Base-by-base conservation (phyloP, 2,888 invertebrate genomes). In the Steinernema carpocapsae region DNA sequence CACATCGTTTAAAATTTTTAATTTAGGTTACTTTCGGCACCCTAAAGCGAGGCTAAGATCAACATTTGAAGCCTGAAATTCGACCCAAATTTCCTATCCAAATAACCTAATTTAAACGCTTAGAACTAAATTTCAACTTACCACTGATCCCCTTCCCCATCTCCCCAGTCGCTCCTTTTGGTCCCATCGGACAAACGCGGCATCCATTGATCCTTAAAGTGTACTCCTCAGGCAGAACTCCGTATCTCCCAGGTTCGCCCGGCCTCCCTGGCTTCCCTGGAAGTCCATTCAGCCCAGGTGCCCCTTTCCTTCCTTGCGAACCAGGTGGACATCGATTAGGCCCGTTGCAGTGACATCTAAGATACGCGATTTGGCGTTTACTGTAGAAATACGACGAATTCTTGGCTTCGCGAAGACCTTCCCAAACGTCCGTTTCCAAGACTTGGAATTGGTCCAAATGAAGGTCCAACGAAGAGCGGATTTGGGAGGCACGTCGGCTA, bases 131-230 rank as follows among this genome's bases (percentile, higher is more conserved):
- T n/a, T n/a, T n/a, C n/a, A n/a, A n/a, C n/a, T n/a, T n/a, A n/a
- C n/a, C n/a, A n/a, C n/a, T n/a, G n/a, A n/a, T n/a, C n/a, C n/a
- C n/a, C 64, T 19, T 64, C 32, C 64, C 64, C 17, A 29, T 17
- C 17, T 26, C 26, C 1, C 64, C 64, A 1, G 19, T 64, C 32
- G 64, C 64, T 14, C 64, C 64, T 32, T 64, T 64, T 6, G 64
- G 64, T 26, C 64, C 64, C 64, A 64, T 64, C 64, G 64, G 64
- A 64, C 64, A 64, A 10, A 64, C 64, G 2, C 64, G 64, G n/a
- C 64, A 64, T 17, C 64, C 64, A 29, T 32, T 32, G 64, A 64
- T 64, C 64, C 64, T 10, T 1, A 64, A 6, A 1, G 64, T 64
- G 64, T 32, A 64, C 64, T 64, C 64, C 29, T 64, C 64, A 4